Base-by-base conservation (phyloP, 2,797 vertebrate species). In the Benthosema pterotum region DNA sequence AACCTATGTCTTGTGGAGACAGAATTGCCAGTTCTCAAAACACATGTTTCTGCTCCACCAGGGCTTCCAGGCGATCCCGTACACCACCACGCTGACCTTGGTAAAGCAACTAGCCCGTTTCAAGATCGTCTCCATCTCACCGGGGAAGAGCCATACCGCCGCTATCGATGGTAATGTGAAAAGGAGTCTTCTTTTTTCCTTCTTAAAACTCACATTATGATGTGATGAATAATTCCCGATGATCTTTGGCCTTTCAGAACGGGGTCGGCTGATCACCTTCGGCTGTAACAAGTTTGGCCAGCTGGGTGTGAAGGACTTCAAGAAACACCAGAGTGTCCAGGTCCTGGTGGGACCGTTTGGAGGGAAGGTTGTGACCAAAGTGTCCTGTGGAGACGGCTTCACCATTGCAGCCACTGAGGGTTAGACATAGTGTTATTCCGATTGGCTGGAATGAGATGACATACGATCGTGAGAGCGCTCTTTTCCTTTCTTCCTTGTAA, bases 221-320 rank as follows among this genome's bases (percentile, higher is more conserved):
- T 58, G 64, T 11, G 45, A 51, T 58, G 2, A 47, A 43, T 12
- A 0, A 15, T 50, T 45, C 25, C 1, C 12, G 16, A 12, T 45
- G 15, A 48, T 57, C 43, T 63, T 12, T 75, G 48, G 3, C 11
- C 72, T 57, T 74, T 55, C 83, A 99, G 98, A 93, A 60, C 93
- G 96, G 52, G 96, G 97, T 38, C 94, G 96, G 16, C 90, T 99
- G 69, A 88, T 99, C 80, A 99, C 97, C 11, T 99, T 99, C 15
- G 98, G 97, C 45, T 97, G 95, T 83, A 99, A 99, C 89, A 98
- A 97, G 82, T 99, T 93, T 0, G 98, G 98, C 9, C 98, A 99
- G 87, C 91, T 97, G 60, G 97, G 98, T 5, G 95, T 98, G 61
- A 98, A 96, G 56, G 97, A 99, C 87, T 99, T 98, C 25, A 96